A percentile compares a stretch with the other conserved stretches of the same genome.
phyloP scores from a whole-genome alignment of 2,888 invertebrate species.

The Mechanitis messenoides region DNA sequence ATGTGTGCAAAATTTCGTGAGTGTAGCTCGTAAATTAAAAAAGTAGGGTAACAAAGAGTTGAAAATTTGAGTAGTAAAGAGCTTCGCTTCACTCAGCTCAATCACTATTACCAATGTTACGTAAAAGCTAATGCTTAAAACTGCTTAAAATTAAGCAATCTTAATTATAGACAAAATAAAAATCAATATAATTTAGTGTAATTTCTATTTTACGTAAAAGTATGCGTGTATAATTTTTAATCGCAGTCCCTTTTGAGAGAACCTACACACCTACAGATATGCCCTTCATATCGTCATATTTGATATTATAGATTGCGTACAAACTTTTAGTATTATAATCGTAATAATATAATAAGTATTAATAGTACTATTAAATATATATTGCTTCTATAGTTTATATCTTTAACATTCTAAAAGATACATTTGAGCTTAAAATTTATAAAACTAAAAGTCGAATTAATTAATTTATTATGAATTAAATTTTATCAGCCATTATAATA shows the following conservation, averaged over 20 bases:
- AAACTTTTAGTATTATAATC: too few relatives aligned
- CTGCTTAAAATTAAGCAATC: neutral
- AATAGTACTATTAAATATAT: too few relatives aligned
- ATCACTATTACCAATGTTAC: too few relatives aligned
- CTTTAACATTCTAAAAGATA: neutral
- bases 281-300: neutral
- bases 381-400: too few relatives aligned
- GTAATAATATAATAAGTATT: too few relatives aligned
- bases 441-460: neutral
- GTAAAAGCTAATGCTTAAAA: too few relatives aligned
- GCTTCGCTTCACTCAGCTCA: too few relatives aligned
- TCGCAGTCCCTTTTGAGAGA: slow-evolving; percentile 6
- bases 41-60: too few relatives aligned
- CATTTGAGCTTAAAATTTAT: neutral
- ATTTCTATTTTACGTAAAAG: neutral
- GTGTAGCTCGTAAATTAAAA: too few relatives aligned
- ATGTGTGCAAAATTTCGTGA: too few relatives aligned
- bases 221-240: slow-evolving; percentile 18
- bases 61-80: too few relatives aligned
- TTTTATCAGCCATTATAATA: too few relatives aligned
- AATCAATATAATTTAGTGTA: neutral
- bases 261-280: neutral
- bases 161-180: neutral
- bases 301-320: neutral
- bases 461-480: neutral